Evolutionary conservation across 2,888 invertebrate genomes (phyloP).

Genomic region (Drosophila antonietae): DNA sequence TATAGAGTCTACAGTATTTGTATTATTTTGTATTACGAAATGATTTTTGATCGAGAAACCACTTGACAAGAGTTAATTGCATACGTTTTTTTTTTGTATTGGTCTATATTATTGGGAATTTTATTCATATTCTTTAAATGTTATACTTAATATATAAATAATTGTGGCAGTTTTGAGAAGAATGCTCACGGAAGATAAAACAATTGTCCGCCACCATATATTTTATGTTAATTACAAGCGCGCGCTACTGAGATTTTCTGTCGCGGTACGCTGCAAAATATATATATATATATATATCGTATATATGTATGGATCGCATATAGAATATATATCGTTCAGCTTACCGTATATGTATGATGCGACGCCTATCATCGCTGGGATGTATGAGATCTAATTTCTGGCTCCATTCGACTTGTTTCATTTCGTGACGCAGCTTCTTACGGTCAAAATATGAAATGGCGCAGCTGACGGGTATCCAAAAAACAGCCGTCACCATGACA

Average conservation of each 20-base stretch:
- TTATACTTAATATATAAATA: slow-evolving; percentile 67
- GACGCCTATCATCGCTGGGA: slow-evolving; percentile 90
- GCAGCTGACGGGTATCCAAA: slow-evolving; percentile 98
- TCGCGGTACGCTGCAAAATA: slow-evolving; percentile 81
- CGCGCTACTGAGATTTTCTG: slow-evolving; percentile 84
- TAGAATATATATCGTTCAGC: background rate
- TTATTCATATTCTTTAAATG: slow-evolving; percentile 67
- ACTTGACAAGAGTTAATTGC: background rate
- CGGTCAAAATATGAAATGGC: slow-evolving; percentile 93
- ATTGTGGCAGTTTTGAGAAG: slow-evolving; percentile 76
- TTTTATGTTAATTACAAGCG: slow-evolving; percentile 72
- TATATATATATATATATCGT: background rate
- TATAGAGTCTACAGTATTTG: background rate
- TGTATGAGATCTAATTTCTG: slow-evolving; percentile 89
- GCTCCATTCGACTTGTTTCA: slow-evolving; percentile 90
- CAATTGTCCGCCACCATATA: slow-evolving; percentile 47
- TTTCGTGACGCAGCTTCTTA: slow-evolving; percentile 89
- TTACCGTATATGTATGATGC: slow-evolving; percentile 89
- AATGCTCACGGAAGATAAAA: slow-evolving; percentile 74
- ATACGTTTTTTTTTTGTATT: slow-evolving; percentile 2
- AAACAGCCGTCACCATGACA: slow-evolving; percentile 93
- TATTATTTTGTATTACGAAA: background rate
- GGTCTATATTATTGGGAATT: slow-evolving; percentile 68
- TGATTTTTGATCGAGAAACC: background rate
- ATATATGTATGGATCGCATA: slow-evolving; percentile 1